Percentiles rank a stretch among this genome's conserved stretches.
Conservation (phyloP, 2,797 vertebrate species). For the Microctenopoma stevenorrisi region DNA sequence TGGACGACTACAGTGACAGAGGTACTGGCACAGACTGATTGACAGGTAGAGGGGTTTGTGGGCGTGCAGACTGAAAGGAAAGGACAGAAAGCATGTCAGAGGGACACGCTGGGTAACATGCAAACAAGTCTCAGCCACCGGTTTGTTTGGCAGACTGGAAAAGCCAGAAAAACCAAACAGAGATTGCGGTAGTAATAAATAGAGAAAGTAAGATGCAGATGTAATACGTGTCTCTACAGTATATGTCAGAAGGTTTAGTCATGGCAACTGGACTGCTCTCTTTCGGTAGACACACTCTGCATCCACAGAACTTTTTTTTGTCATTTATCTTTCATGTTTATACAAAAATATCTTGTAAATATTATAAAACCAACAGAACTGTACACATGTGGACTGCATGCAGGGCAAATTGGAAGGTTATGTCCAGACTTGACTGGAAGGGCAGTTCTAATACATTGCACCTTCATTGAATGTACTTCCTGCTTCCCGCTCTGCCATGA, state of each 20-base stretch:
- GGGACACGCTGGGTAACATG: conserved; percentile 7
- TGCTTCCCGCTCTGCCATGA: conserved; percentile 7
- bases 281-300: too few relatives aligned
- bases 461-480: not conserved
- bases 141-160: conserved; percentile 1
- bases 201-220: not conserved
- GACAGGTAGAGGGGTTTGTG: conserved; percentile 2
- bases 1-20: conserved; percentile 98
- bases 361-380: too few relatives aligned
- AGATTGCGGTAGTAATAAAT: not conserved
- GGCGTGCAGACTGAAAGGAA: not conserved
- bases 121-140: not conserved
- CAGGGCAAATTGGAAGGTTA: too few relatives aligned
- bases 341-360: not conserved
- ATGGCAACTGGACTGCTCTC: too few relatives aligned
- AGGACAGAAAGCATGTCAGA: conserved; percentile 8
- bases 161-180: conserved; percentile 3
- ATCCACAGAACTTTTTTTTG: too few relatives aligned
- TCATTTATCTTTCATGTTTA: not conserved
- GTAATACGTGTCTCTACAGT: too few relatives aligned
- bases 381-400: too few relatives aligned
- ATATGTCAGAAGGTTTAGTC: too few relatives aligned
- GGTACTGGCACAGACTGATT: conserved; percentile 77
- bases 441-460: too few relatives aligned
- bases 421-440: too few relatives aligned